These are phyloP conservation scores for Gryllus bimaculatus DNA, from an alignment of 1,140 invertebrate species.

Conservation along the genomic window DNA sequence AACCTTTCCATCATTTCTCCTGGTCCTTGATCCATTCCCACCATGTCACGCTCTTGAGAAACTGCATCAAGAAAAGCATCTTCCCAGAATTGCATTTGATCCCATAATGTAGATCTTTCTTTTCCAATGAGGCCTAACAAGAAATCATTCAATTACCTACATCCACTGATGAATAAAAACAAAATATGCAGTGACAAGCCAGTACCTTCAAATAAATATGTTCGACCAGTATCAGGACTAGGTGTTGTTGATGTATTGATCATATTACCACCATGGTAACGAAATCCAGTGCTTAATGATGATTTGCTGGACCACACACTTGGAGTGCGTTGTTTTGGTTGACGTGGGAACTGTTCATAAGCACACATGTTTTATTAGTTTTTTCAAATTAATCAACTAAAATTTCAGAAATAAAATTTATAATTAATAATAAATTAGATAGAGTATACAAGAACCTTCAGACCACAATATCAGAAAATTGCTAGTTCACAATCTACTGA, in stretches of 20 bases:
- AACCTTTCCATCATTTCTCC: constrained; percentile 97
- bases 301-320: constrained; percentile 91
- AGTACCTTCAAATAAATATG: constrained; percentile 84
- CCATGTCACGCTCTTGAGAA: constrained; percentile 96
- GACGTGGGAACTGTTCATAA: constrained; percentile 46
- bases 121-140: constrained; percentile 44
- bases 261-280: constrained; percentile 80
- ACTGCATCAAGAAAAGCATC: constrained; percentile 98
- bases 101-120: constrained; percentile 85
- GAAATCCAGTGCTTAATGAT: constrained; percentile 74
- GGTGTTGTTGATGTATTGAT: constrained; percentile 71
- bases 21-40: constrained; percentile 99
- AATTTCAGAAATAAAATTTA: too few relatives aligned
- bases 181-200: too few relatives aligned
- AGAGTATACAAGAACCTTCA: too few relatives aligned
- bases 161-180: too few relatives aligned
- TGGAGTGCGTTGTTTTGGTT: constrained; percentile 65
- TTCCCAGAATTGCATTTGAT: constrained; percentile 99
- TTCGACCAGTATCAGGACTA: constrained; percentile 74
- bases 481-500: too few relatives aligned
- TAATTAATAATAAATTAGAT: too few relatives aligned
- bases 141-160: neutral
- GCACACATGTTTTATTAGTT: neutral
- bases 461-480: too few relatives aligned
- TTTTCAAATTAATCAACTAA: too few relatives aligned